Base-by-base conservation (phyloP, 2,797 vertebrate genomes). In the Austrolebias charrua region DNA sequence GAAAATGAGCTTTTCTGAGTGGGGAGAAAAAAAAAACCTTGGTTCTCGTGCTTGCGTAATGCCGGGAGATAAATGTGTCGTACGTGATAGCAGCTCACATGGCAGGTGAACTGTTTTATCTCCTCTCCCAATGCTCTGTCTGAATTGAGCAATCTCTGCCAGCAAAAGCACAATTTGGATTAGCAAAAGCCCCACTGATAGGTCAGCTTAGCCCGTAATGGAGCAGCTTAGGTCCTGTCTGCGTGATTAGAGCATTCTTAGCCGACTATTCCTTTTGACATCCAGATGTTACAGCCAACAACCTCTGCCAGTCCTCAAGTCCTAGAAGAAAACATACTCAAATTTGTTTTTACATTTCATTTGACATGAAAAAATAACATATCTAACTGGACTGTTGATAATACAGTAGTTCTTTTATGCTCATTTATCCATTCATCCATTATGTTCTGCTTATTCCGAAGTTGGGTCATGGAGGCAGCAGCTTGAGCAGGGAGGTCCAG, bases 171-270 rank as follows among this genome's bases (percentile, higher is more conserved):
- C 88, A 89, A 87, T 92, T 92, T 91, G 90, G 91, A 93, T 93
- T 90, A 92, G 80, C 66, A 71, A 90, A 90, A 90, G 88, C 86
- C 83, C 80, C 71, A 89, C 81, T 88, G 92, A 92, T 91, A 91
- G 88, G 88, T 89, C 88, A 91, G 91, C 85, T 94, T 92, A 93
- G 88, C 78, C 78, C 64, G 78, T 93, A 94, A 94, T 94, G 92
- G 92, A 92, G 86, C 85, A 86, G 92, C 90, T 93, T 93, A 93
- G 85, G 80, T 82, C 89, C 79, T 86, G 84, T 86, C 81, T 90
- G 86, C 87, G 63, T 88, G 91, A 93, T 92, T 90, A 91, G 84
- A 88, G 86, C 81, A 77, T 90, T 88, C 82, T 90, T 85, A 87
- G 85, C 85, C 66, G 85, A 82, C 81, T 76, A 63, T 89, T 90